Evolutionary conservation across 2,888 invertebrate species (phyloP).

Genomic region (Drosophila neutralis): DNA sequence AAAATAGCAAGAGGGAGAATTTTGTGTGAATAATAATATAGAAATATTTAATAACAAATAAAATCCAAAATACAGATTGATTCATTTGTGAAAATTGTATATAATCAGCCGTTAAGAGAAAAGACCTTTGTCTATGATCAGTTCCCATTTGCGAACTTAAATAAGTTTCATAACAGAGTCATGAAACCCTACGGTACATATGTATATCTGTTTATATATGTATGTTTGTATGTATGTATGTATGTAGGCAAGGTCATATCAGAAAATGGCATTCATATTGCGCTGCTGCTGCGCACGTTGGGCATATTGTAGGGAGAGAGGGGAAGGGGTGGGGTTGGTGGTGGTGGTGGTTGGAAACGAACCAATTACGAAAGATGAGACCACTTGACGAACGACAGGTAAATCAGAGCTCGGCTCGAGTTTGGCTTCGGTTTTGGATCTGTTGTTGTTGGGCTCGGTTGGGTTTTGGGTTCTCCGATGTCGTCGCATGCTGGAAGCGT

Average conservation of each 20-base stretch:
- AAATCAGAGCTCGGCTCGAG: conserved; percentile 23
- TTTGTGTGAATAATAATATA: neutral
- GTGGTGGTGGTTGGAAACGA: neutral
- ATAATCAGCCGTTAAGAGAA: neutral
- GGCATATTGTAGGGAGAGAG: neutral
- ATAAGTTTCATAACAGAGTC: conserved; percentile 32
- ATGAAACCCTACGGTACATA: conserved; percentile 25
- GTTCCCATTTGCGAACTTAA: conserved; percentile 20
- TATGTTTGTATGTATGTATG: conserved; percentile 3
- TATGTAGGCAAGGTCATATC: conserved; percentile 44
- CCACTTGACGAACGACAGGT: conserved; percentile 44
- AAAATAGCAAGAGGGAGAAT: neutral
- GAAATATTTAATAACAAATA: neutral
- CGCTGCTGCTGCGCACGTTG: conserved; percentile 2
- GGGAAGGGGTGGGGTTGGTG: neutral
- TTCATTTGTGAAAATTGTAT: neutral
- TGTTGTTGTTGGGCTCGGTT: conserved; percentile 15
- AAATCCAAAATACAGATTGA: neutral
- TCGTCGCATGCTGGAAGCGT: neutral
- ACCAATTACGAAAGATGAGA: conserved; percentile 57
- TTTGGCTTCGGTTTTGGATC: conserved; percentile 8
- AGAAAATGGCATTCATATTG: conserved; percentile 44
- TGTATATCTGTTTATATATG: neutral
- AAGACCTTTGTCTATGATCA: conserved; percentile 8
- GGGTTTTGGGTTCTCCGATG: conserved; percentile 11